Base-by-base conservation (phyloP, 2,888 invertebrate genomes). In the Yponomeuta evonymella region DNA sequence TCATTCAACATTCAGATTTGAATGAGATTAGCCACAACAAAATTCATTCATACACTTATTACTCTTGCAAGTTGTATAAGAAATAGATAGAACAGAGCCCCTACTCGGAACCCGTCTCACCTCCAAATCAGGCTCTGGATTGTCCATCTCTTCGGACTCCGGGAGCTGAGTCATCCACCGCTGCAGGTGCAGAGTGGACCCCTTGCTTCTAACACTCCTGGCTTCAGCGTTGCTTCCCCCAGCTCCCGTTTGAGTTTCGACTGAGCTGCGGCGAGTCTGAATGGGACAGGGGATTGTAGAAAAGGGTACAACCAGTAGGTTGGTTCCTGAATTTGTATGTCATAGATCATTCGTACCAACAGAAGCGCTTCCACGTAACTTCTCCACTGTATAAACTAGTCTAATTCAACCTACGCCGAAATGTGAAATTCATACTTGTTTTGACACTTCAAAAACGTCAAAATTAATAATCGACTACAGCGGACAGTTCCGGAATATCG, bases 81-180 rank as follows among this genome's bases (percentile, higher is more conserved):
- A 23, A 36, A 64, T 64, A 33, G 64, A 64, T 64, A 33, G 64
- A 58, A 0, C 15, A 15, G 15, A 5, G 51, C 51, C 51, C 51
- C 51, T 58, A 58, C 51, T 58, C 51, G 15, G 15, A 12, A 58
- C 51, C 51, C 51, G 51, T 15, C 51, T 58, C 48, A 68, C 68
- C 68, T 68, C 68, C 68, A 68, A 6, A 23, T 68, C 68, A 15
- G 23, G 88, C 80, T 94, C 94, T 15, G 89, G 89, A 30, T 89
- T 89, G 72, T 92, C 92, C 76, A 91, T 74, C 71, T 92, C 92
- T 74, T 94, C 93, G 69, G 93, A 90, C 75, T 95, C 95, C 70
- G 96, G 93, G 73, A 96, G 94, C 5, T 95, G 95, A 72, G 95
- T 95, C 95, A 96, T 96, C 96, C 96, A 96, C 78, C 95, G 94